Percentiles rank a stretch among this genome's conserved stretches.
These are phyloP conservation scores for Drosophila azteca DNA, from an alignment of 1,140 invertebrate genomes.

Conservation along the genomic window DNA sequence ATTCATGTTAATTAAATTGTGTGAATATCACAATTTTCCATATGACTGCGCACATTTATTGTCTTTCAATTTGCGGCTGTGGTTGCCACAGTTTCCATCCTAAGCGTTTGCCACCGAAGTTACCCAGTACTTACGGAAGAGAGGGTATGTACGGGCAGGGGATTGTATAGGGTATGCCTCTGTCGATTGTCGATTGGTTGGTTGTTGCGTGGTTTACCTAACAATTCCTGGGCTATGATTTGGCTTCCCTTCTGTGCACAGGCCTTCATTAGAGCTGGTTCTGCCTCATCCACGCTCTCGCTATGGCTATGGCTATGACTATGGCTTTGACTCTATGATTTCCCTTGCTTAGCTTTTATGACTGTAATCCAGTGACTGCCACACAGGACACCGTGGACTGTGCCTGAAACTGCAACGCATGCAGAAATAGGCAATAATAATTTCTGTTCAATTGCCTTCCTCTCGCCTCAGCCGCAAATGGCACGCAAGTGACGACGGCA, in stretches of 20 bases:
- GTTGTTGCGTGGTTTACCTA: constrained; percentile 24
- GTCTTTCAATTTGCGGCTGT: constrained; percentile 82
- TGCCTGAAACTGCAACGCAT: constrained; percentile 59
- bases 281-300: not conserved
- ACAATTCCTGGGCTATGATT: constrained; percentile 25
- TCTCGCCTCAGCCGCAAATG: constrained; percentile 66
- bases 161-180: constrained; percentile 15
- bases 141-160: too few relatives aligned
- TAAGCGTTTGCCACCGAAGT: constrained; percentile 5
- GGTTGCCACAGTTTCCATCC: constrained; percentile 27
- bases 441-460: constrained; percentile 74
- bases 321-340: constrained; percentile 38
- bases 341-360: constrained; percentile 54
- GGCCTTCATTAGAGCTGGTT: constrained; percentile 51
- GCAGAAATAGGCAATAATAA: constrained; percentile 79
- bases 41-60: constrained; percentile 83
- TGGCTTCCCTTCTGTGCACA: constrained; percentile 24
- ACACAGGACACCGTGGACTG: constrained; percentile 12
- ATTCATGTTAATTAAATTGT: constrained; percentile 84
- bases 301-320: not conserved
- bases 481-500: constrained; percentile 57
- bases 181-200: too few relatives aligned
- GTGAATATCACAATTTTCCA: constrained; percentile 84
- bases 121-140: too few relatives aligned
- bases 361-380: constrained; percentile 52